Base-by-base conservation (phyloP, 2,113 vertebrate genomes). In the Xiphophorus maculatus region DNA sequence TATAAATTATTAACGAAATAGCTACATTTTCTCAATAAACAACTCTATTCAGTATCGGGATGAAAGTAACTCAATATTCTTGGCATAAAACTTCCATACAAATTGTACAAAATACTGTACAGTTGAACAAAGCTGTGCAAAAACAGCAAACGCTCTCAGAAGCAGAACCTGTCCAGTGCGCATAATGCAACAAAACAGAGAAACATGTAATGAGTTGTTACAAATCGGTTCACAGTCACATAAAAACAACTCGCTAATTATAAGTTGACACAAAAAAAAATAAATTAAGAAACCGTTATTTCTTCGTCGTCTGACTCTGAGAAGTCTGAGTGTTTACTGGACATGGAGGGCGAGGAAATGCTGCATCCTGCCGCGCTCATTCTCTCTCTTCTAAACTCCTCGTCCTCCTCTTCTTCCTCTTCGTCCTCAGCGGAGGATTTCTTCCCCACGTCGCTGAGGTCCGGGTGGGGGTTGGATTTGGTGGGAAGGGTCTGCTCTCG, bases 401-500 rank as follows among this genome's bases (percentile, higher is more conserved):
- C 85, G 5, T 61, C 94, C 25, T 89, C 86, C 33, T 87, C 48
- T 2, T 54, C 93, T 0, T 96, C 96, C 1, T 96, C 95, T 1
- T 95, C 95, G 17, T 94, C 95, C 0, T 93, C 91, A 1, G 90
- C 91, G 0, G 95, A 94, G 0, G 94, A 95, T 66, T 97, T 97
- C 90, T 98, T 97, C 74, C 96, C 96, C 27, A 99, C 97, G 0
- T 99, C 97, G 51, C 97, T 99, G 80, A 99, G 97, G 87, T 99
- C 98, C 1, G 98, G 98, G 84, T 99, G 96, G n/a, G 98, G 98
- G 66, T 99, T 99, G 83, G 97, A 96, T 79, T 99, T 98, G 64
- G 96, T 99, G 89, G 98, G 98, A 3, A 99, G 93, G 6, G 98
- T 99, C 89, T 99, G 98, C 51, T 99, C 98, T 5, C 98, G 94